These are phyloP conservation scores for Zosterops japonicus DNA, from an alignment of 2,113 vertebrate genomes.

Conservation along the genomic window DNA sequence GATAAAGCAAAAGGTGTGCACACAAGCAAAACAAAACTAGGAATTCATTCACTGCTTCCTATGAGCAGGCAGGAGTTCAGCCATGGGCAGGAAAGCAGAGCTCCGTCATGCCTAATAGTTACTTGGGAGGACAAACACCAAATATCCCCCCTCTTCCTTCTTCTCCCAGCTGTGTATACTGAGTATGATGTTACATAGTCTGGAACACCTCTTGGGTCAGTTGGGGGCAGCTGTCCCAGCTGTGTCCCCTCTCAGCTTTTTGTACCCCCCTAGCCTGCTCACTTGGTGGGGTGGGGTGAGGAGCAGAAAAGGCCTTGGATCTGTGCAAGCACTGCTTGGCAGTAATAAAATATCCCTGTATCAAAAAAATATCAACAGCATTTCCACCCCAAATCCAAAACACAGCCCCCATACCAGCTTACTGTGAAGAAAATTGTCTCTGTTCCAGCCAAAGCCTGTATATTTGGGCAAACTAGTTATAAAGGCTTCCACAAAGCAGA, in stretches of 20 bases:
- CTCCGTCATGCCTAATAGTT: accelerated
- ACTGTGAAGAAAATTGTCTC: neutral
- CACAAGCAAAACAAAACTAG: neutral
- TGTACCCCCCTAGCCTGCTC: neutral
- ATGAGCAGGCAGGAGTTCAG: neutral
- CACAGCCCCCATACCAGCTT: neutral
- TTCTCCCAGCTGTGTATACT: neutral
- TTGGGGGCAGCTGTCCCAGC: neutral
- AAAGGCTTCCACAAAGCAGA: neutral
- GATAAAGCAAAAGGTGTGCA: neutral
- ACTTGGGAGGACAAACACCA: neutral
- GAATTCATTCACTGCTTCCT: neutral
- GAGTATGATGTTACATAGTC: neutral
- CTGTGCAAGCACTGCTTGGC: neutral
- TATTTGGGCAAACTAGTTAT: neutral
- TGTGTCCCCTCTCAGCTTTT: neutral
- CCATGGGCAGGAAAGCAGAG: neutral
- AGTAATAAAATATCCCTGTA: accelerated
- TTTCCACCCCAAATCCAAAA: neutral
- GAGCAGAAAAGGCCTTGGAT: neutral
- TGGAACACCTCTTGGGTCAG: neutral
- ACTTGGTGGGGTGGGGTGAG: neutral
- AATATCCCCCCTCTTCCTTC: neutral
- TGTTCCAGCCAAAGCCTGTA: neutral
- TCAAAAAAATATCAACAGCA: neutral